Evolutionary conservation across 2,888 invertebrate species (phyloP).

Genomic region (Cyclophora punctaria): DNA sequence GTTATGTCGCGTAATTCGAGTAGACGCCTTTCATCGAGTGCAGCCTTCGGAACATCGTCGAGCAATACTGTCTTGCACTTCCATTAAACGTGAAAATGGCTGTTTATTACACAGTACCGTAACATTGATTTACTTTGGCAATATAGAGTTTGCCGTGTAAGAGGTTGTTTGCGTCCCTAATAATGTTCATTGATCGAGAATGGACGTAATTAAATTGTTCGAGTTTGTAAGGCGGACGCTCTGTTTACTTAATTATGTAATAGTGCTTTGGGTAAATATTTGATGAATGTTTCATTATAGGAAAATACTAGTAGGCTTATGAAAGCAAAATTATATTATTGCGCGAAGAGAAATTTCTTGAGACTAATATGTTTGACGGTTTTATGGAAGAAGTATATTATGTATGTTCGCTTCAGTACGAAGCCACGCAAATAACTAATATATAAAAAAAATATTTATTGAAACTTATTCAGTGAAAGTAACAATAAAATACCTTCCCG

Average conservation of each 20-base stretch:
- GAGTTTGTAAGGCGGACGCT: neutral
- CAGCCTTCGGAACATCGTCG: constrained; percentile 36
- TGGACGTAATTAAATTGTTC: neutral
- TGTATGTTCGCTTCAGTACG: too few relatives aligned
- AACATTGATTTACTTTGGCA: constrained; percentile 12
- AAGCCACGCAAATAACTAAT: too few relatives aligned
- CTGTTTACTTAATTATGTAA: neutral
- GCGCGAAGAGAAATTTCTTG: too few relatives aligned
- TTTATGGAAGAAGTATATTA: too few relatives aligned
- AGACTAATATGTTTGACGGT: too few relatives aligned
- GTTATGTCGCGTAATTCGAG: constrained; percentile 40
- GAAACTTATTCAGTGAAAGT: too few relatives aligned
- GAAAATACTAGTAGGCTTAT: too few relatives aligned
- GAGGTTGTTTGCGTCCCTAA: neutral
- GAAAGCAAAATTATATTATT: too few relatives aligned
- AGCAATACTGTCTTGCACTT: constrained; percentile 33
- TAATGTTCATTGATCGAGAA: neutral
- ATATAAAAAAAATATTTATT: too few relatives aligned
- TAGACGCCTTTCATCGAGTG: constrained; percentile 41
- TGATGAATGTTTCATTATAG: too few relatives aligned
- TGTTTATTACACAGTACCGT: constrained; percentile 26
- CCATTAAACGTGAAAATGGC: constrained; percentile 37
- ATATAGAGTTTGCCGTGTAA: neutral
- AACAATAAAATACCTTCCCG: too few relatives aligned
- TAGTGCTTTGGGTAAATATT: neutral